A percentile compares a stretch with the other conserved stretches of the same genome.
Evolutionary conservation across 2,888 invertebrate species (phyloP).

Genomic region (Campoplex capitator): DNA sequence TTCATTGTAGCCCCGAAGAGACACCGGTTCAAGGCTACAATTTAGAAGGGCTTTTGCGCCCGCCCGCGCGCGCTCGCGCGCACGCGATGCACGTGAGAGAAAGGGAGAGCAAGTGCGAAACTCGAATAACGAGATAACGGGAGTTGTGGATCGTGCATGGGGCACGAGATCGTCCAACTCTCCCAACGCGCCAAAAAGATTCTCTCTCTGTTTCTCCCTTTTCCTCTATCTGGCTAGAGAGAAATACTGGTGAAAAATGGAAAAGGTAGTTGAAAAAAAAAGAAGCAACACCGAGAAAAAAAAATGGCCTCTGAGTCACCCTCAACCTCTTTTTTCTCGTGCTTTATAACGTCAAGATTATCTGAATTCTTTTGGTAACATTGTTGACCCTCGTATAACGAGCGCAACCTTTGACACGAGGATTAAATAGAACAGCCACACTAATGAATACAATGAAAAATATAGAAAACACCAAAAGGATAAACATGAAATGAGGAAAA

Average conservation of each 20-base stretch:
- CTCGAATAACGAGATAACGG: slow-evolving; percentile 65
- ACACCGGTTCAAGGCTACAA: slow-evolving; percentile 65
- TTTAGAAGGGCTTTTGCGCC: slow-evolving; percentile 52
- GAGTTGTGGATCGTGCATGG: slow-evolving; percentile 51
- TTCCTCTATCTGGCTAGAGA: not conserved
- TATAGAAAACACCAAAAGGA: not conserved
- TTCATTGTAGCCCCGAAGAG: slow-evolving; percentile 62
- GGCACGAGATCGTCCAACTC: slow-evolving; percentile 35
- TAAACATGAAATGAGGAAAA: not conserved
- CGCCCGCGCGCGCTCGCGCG: too few species aligned
- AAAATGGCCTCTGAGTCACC: slow-evolving; percentile 4
- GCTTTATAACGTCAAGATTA: slow-evolving; percentile 18
- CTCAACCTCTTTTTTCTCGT: slow-evolving; percentile 32
- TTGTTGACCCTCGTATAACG: not conserved
- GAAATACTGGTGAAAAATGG: slow-evolving; percentile 20
- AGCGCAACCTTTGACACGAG: not conserved
- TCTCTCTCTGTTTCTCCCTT: not conserved
- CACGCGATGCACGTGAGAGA: slow-evolving; percentile 34
- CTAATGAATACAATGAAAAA: not conserved
- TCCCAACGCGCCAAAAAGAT: not conserved
- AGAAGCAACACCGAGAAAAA: not conserved
- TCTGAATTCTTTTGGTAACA: slow-evolving; percentile 38
- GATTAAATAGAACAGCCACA: not conserved
- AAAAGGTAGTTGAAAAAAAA: slow-evolving; percentile 16
- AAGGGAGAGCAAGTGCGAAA: slow-evolving; percentile 29